A percentile compares a stretch with the other conserved stretches of the same genome.
These are phyloP conservation scores for Acrossocheilus fasciatus DNA, from an alignment of 2,797 vertebrate species.

Conservation along the genomic window DNA sequence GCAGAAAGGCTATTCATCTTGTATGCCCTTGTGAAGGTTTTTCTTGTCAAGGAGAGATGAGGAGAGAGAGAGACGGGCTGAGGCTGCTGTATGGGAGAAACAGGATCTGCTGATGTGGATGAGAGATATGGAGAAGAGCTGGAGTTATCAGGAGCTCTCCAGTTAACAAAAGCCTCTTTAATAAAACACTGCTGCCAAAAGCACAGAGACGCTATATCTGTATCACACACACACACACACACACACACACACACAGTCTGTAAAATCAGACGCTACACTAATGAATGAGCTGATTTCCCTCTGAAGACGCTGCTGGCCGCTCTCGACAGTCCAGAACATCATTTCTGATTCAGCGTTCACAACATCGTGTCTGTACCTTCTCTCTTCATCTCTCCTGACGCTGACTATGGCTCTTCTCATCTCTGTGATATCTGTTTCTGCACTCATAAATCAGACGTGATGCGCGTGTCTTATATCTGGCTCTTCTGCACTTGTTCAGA, in stretches of 20 bases:
- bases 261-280: too few relatives aligned
- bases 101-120: constrained; percentile 34
- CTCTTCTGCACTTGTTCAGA: too few relatives aligned
- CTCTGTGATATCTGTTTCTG: too few relatives aligned
- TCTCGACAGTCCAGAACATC: background rate
- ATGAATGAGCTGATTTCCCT: background rate
- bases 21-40: constrained; percentile 45
- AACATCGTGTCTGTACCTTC: too few relatives aligned
- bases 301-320: background rate
- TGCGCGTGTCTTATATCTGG: too few relatives aligned
- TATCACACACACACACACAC: background rate
- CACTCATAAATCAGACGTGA: too few relatives aligned
- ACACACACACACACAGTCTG: background rate
- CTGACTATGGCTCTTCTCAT: too few relatives aligned
- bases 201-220: background rate
- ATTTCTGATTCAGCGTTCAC: background rate
- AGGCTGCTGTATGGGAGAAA: constrained; percentile 34
- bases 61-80: constrained; percentile 8
- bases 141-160: constrained; percentile 34
- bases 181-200: constrained; percentile 38
- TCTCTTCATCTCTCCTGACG: background rate
- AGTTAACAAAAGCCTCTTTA: constrained; percentile 40
- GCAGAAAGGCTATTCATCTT: constrained; percentile 44
- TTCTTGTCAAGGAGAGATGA: constrained; percentile 30
- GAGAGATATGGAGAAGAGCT: constrained; percentile 36